Percentiles rank a stretch among this genome's conserved stretches.
These are phyloP conservation scores for Naja naja DNA, from an alignment of 2,113 vertebrate genomes.

Conservation along the genomic window DNA sequence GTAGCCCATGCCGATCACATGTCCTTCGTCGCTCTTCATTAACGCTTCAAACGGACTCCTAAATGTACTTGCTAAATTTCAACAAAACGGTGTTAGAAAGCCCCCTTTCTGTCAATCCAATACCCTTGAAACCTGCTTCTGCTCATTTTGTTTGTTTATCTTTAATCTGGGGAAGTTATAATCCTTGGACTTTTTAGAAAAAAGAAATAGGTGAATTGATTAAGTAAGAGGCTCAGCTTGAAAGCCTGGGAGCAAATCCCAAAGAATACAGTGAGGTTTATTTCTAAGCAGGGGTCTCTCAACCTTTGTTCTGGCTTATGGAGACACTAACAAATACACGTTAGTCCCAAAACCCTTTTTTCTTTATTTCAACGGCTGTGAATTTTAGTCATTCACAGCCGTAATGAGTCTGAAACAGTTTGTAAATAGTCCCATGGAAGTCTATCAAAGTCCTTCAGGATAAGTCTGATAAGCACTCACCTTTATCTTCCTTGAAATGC, in stretches of 20 bases:
- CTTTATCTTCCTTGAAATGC: too few species aligned
- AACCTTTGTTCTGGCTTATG: not conserved
- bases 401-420: too few species aligned
- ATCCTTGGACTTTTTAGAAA: not conserved
- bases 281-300: not conserved
- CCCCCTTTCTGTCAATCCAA: not conserved
- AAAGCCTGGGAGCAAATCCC: not conserved
- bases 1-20: slow-evolving; percentile 70
- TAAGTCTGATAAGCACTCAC: too few species aligned
- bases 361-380: too few species aligned
- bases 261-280: not conserved
- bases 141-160: not conserved
- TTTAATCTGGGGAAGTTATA: not conserved
- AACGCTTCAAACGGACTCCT: slow-evolving; percentile 67
- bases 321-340: too few species aligned
- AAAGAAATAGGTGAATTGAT: not conserved
- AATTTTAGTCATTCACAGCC: too few species aligned
- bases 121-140: not conserved
- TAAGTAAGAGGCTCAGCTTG: not conserved
- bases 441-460: too few species aligned
- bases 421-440: too few species aligned
- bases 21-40: slow-evolving; percentile 62
- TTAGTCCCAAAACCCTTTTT: too few species aligned
- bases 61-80: slow-evolving; percentile 63
- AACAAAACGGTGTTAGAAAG: not conserved